Percentiles rank a stretch among this genome's conserved stretches.
These are phyloP conservation scores for Fregata magnificens DNA, from an alignment of 2,113 vertebrate genomes.

Conservation along the genomic window DNA sequence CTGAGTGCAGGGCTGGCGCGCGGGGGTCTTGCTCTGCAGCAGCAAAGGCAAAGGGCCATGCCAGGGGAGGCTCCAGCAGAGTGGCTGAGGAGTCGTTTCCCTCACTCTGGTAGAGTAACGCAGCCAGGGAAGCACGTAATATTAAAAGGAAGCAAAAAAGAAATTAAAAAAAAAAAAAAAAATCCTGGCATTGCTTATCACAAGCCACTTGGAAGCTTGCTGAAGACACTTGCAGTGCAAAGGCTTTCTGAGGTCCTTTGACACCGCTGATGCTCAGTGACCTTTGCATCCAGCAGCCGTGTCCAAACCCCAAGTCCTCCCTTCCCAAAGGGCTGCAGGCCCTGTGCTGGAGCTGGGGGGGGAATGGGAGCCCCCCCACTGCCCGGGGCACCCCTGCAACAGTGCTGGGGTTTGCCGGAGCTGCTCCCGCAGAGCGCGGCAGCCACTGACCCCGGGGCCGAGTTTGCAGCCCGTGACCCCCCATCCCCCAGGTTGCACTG, in stretches of 20 bases:
- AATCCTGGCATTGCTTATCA: neutral
- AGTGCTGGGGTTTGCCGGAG: neutral
- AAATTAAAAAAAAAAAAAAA: neutral
- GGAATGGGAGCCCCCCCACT: neutral
- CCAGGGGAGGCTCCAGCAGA: no score
- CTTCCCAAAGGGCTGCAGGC: neutral
- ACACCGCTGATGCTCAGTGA: rapidly evolving
- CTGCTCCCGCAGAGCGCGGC: neutral
- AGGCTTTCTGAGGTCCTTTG: neutral
- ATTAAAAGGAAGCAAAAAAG: neutral
- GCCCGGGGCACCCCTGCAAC: neutral
- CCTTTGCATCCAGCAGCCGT: neutral
- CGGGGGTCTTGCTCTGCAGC: no score
- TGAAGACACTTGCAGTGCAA: neutral
- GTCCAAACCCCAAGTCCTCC: neutral
- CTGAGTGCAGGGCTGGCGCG: no score
- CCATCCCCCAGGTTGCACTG: no score
- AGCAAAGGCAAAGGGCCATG: no score
- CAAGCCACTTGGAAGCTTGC: neutral
- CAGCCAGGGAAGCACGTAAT: rapidly evolving
- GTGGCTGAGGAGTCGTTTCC: no score
- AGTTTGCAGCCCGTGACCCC: neutral
- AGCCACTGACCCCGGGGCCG: neutral
- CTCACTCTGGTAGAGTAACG: no score
- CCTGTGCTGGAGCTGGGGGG: neutral